Conservation (phyloP, 2,113 vertebrate genomes). For the Colaptes auratus region DNA sequence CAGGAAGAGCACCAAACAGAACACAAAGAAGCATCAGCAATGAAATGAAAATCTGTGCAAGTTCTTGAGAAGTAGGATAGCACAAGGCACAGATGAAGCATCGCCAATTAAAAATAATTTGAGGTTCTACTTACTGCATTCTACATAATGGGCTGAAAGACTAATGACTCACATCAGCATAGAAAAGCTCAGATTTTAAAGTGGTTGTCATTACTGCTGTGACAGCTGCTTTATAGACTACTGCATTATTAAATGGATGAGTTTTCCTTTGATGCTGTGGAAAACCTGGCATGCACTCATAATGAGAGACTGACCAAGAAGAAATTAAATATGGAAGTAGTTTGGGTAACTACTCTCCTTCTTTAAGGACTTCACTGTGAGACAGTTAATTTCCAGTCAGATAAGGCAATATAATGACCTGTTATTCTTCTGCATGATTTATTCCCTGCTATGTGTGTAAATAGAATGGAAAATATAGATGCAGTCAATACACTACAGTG, state of each 20-base stretch:
- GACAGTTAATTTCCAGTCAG: neutral
- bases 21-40: neutral
- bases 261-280: neutral
- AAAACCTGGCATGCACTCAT: neutral
- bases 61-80: neutral
- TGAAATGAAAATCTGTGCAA: neutral
- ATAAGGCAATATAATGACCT: neutral
- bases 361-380: neutral
- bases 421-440: neutral
- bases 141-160: neutral
- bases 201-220: neutral
- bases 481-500: neutral
- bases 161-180: neutral
- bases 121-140: neutral
- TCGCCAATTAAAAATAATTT: neutral
- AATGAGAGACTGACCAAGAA: neutral
- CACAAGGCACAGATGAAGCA: neutral
- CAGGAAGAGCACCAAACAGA: neutral
- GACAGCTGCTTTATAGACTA: slow-evolving; percentile 36
- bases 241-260: neutral
- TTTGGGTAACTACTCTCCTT: neutral
- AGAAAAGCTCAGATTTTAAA: neutral
- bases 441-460: neutral
- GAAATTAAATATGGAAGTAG: neutral
- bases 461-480: neutral